These are phyloP conservation scores for Gymnoscopelus braueri DNA, from an alignment of 2,797 vertebrate genomes.

Conservation along the genomic window DNA sequence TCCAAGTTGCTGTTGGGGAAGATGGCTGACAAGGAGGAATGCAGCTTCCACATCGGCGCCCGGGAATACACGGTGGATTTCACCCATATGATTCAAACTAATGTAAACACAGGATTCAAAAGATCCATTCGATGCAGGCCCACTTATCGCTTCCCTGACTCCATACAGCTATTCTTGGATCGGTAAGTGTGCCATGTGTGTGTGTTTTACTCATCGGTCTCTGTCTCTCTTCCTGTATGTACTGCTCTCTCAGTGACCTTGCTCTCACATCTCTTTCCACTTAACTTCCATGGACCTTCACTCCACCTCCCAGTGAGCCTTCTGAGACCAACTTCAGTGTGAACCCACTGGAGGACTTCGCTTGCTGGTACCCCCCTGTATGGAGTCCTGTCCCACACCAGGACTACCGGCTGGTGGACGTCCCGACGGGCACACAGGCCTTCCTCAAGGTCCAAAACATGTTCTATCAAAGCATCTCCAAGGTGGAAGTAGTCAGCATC, in stretches of 20 bases:
- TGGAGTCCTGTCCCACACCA: conserved; percentile 47
- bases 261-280: background rate
- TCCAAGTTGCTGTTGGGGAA: conserved; percentile 40
- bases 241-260: background rate
- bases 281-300: background rate
- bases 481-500: conserved; percentile 59
- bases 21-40: conserved; percentile 35
- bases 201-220: background rate
- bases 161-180: conserved; percentile 49
- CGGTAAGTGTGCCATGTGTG: conserved; percentile 33
- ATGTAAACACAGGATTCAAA: conserved; percentile 38
- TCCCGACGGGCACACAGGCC: conserved; percentile 40
- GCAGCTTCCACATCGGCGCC: conserved; percentile 25
- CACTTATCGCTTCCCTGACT: conserved; percentile 39
- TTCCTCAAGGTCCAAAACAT: conserved; percentile 34
- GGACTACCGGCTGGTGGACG: conserved; percentile 54
- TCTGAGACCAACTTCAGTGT: conserved; percentile 46
- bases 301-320: background rate
- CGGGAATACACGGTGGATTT: conserved; percentile 62
- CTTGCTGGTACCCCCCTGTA: conserved; percentile 68
- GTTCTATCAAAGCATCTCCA: conserved; percentile 53
- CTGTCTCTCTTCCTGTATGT: background rate
- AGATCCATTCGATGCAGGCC: conserved; percentile 56
- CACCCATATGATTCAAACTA: conserved; percentile 59
- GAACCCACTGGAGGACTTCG: conserved; percentile 65